Base-by-base conservation (phyloP, 2,113 vertebrate species). In the Helogale parvula region DNA sequence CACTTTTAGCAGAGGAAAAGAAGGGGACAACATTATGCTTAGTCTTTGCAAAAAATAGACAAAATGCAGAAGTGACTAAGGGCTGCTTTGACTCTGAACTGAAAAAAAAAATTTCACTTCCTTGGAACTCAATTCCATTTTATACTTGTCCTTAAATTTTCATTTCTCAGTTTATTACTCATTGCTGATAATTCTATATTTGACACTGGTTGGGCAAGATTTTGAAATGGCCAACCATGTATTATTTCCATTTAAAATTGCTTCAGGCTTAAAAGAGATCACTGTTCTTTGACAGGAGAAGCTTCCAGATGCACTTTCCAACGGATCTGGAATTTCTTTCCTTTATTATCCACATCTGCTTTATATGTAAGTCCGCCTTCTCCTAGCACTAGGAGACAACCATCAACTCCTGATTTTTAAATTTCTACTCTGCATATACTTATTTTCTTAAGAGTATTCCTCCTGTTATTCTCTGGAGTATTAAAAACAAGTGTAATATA, bases 191-290 rank as follows among this genome's bases (percentile, higher is more conserved):
- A 84, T 60, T 96, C 50, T 89, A 2, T 29, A 57, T 47, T 84
- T 76, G 57, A 87, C 47, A 45, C 50, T 52, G 35, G 50, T 88
- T 93, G 69, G 38, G 52, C 35, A 83, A 31, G 52, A 31, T 83
- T 90, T 90, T 79, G 29, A 90, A 83, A 79, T 80, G 80, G 65
- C 65, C 63, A 97, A 33, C 8, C 29, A 38, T 52, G 54, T 54
- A 72, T 90, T 86, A 38, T 57, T 96, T 77, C 93, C 47, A 33
- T 79, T 81, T 88, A n/a, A 74, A 27, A 57, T 88, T 94, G 60
- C 33, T 79, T 96, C 38, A 45, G 45, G 47, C 50, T 90, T 90
- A 23, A 72, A 83, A 69, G 45, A 57, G 71, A 47, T 88, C 77
- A 76, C 76, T 50, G 13, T 76, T 90, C 16, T 71, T 88, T 88